These are phyloP conservation scores for Coracopsis vasa DNA, from an alignment of 2,113 vertebrate species.

Conservation along the genomic window DNA sequence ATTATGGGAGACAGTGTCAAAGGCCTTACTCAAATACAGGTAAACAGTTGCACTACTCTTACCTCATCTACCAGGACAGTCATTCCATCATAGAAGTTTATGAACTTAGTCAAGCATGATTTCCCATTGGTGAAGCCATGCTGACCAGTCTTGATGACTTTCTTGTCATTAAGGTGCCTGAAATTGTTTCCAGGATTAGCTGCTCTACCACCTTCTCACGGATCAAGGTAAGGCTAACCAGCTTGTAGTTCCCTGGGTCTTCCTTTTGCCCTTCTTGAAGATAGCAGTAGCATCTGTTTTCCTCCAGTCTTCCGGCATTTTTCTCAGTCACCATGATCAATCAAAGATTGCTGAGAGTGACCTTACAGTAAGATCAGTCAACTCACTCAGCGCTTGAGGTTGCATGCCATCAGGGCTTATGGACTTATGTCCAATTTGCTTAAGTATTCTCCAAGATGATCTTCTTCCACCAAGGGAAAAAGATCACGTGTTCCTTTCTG, in stretches of 20 bases:
- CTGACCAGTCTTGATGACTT: not conserved
- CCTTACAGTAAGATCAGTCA: not conserved
- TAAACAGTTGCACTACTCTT: not conserved
- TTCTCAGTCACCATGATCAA: not conserved
- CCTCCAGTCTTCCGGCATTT: not conserved
- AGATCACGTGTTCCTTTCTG: not conserved
- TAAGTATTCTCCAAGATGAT: not conserved
- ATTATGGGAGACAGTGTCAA: not conserved
- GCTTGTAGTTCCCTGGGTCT: not conserved
- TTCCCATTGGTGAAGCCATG: not conserved
- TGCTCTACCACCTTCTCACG: not conserved
- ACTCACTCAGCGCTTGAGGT: rapidly evolving
- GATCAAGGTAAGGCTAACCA: not conserved
- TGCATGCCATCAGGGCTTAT: not conserved
- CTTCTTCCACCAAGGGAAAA: not conserved
- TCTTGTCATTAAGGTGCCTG: not conserved
- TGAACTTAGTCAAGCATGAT: not conserved
- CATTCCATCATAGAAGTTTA: not conserved
- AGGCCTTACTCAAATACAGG: not conserved
- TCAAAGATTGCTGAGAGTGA: not conserved
- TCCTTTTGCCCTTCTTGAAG: not conserved
- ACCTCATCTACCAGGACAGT: not conserved
- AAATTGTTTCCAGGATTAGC: not conserved
- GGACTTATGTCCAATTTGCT: not conserved
- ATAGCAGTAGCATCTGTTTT: not conserved